Conservation (phyloP, 2,113 vertebrate species). For the Myiopsitta monachus region DNA sequence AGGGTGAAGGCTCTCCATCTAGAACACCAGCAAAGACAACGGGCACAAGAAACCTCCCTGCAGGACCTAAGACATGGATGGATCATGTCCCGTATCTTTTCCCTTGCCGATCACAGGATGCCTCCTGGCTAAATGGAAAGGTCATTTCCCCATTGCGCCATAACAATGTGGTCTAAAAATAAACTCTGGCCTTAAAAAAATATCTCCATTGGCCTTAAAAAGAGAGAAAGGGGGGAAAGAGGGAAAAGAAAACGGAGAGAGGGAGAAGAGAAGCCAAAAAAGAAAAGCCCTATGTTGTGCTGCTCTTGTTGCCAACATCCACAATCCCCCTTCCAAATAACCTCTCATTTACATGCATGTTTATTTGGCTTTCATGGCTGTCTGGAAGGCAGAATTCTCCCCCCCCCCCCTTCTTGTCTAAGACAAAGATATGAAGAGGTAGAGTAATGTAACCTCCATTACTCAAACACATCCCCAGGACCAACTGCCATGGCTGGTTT, state of each 20-base stretch:
- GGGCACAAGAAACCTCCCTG: background rate
- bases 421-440: slow-evolving; percentile 62
- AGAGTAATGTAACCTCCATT: background rate
- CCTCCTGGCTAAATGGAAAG: slow-evolving; percentile 42
- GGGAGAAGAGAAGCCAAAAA: slow-evolving; percentile 13
- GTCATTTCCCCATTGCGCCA: slow-evolving; percentile 45
- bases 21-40: background rate
- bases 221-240: background rate
- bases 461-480: background rate
- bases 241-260: background rate
- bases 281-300: slow-evolving; percentile 57
- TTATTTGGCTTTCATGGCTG: slow-evolving; percentile 76
- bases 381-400: slow-evolving; percentile 67
- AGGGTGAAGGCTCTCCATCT: background rate
- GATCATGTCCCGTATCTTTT: background rate
- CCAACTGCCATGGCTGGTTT: background rate
- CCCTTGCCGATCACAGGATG: background rate
- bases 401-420: background rate
- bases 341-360: slow-evolving; percentile 73
- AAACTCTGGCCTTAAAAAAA: slow-evolving; percentile 64
- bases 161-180: slow-evolving; percentile 51
- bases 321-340: slow-evolving; percentile 70
- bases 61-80: background rate
- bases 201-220: slow-evolving; percentile 24
- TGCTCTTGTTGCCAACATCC: slow-evolving; percentile 68